phyloP scores from a whole-genome alignment of 2,797 vertebrate genomes.

The Acanthis flammea region DNA sequence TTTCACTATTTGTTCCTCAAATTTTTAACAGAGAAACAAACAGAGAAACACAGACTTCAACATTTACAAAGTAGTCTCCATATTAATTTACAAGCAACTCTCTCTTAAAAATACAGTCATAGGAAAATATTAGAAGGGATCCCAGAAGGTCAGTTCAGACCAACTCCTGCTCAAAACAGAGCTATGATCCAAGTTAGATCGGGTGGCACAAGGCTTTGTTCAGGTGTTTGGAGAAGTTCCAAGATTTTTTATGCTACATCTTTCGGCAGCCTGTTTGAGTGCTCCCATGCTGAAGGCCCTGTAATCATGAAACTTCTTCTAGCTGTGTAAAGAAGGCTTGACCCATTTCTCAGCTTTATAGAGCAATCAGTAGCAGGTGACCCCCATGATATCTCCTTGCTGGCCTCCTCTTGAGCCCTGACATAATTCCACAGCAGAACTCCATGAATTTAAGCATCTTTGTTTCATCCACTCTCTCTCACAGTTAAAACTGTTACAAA shows the following conservation, averaged over 20 bases:
- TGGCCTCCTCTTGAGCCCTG: neutral
- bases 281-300: neutral
- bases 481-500: neutral
- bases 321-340: neutral
- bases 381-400: neutral
- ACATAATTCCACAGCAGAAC: neutral
- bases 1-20: neutral
- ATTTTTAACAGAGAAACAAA: neutral
- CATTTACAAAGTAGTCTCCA: neutral
- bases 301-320: neutral
- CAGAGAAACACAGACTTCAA: neutral
- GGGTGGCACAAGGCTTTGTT: neutral
- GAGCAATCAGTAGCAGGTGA: neutral
- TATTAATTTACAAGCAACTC: neutral
- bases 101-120: neutral
- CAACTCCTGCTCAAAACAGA: neutral
- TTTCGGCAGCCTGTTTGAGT: neutral
- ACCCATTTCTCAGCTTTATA: neutral
- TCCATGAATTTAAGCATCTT: neutral
- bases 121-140: neutral
- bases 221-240: neutral
- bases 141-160: neutral
- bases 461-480: neutral
- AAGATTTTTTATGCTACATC: neutral
- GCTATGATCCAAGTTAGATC: neutral